Conservation (phyloP, 2,888 invertebrate genomes). For the Sycophila texana region DNA sequence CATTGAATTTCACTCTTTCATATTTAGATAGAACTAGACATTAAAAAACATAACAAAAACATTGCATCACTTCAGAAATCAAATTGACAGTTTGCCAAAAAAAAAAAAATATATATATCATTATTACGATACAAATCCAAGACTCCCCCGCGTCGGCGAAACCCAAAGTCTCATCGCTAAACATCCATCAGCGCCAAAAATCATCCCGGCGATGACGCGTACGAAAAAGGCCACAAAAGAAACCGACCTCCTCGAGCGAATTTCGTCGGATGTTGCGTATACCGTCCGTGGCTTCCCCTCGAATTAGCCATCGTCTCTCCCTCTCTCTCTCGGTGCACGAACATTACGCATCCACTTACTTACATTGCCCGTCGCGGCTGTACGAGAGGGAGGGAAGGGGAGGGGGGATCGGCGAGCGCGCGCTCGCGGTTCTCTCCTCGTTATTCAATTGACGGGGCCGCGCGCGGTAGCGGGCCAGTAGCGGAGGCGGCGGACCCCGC, state of each 20-base stretch:
- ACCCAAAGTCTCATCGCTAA: not conserved
- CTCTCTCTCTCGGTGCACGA: slow-evolving; percentile 21
- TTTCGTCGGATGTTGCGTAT: slow-evolving; percentile 1
- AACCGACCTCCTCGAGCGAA: not conserved
- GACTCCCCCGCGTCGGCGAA: not conserved
- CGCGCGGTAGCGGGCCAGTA: slow-evolving; percentile 13
- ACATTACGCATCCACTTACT: slow-evolving; percentile 41
- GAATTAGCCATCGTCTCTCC: slow-evolving; percentile 1
- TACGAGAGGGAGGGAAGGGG: not conserved
- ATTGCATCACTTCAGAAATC: not conserved
- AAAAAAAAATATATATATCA: too few relatives aligned
- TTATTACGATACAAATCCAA: too few relatives aligned
- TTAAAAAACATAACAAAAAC: too few relatives aligned
- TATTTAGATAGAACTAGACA: too few relatives aligned
- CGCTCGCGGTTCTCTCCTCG: slow-evolving; percentile 10
- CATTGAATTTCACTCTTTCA: too few relatives aligned
- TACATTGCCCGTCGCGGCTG: not conserved
- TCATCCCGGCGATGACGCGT: not conserved
- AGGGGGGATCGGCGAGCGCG: not conserved
- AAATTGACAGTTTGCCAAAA: not conserved
- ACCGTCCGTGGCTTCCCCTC: not conserved
- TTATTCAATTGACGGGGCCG: slow-evolving; percentile 48
- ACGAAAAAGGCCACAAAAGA: too few relatives aligned
- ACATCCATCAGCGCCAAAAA: not conserved
- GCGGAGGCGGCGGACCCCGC: slow-evolving; percentile 19